These are phyloP conservation scores for Takifugu rubripes DNA, from an alignment of 2,797 vertebrate genomes.

Conservation along the genomic window DNA sequence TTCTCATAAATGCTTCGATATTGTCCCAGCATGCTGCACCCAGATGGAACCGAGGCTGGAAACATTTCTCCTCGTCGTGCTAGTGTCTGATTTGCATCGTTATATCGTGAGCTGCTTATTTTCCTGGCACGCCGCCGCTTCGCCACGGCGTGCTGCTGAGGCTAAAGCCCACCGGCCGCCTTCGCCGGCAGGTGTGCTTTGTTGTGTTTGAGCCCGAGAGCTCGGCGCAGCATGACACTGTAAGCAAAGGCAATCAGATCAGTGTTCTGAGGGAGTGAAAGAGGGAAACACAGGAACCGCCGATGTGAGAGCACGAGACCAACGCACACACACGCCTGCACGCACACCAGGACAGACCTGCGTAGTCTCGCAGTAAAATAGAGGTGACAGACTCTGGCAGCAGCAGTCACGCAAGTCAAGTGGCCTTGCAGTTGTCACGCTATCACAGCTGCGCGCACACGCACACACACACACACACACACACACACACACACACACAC, in stretches of 20 bases:
- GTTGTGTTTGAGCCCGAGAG: constrained; percentile 4
- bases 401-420: constrained; percentile 68
- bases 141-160: not conserved
- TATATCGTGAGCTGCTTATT: too few relatives aligned
- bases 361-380: constrained; percentile 70
- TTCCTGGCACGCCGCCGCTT: too few relatives aligned
- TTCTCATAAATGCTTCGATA: constrained; percentile 30
- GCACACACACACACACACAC: constrained; percentile 15
- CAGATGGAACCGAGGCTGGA: constrained; percentile 25
- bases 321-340: constrained; percentile 14
- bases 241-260: constrained; percentile 44
- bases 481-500: constrained; percentile 11
- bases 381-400: constrained; percentile 75
- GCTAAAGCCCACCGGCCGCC: constrained; percentile 1
- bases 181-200: not conserved
- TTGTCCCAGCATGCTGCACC: constrained; percentile 13
- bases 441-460: constrained; percentile 56
- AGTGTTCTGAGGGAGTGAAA: constrained; percentile 23
- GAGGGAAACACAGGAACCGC: constrained; percentile 18
- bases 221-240: constrained; percentile 1
- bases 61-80: not conserved
- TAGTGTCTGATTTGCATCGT: too few relatives aligned
- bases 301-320: constrained; percentile 27
- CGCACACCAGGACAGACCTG: constrained; percentile 63
- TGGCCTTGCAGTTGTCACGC: constrained; percentile 68